phyloP scores from a whole-genome alignment of 2,888 invertebrate genomes.

The Copidosoma aretas region DNA sequence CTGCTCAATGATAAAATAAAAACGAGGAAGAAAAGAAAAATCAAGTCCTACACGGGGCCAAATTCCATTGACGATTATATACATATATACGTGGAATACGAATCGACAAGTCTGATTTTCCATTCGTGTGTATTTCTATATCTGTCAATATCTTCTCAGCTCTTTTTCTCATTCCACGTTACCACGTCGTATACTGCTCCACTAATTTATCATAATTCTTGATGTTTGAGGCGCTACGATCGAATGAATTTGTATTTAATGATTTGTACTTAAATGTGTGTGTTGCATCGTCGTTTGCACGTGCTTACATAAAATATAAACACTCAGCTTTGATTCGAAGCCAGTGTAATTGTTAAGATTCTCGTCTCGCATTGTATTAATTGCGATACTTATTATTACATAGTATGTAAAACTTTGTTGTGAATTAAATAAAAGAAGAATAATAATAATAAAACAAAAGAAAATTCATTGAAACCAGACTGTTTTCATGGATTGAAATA shows the following conservation, averaged over 20 bases:
- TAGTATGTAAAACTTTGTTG: constrained; percentile 25
- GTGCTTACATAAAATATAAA: background rate
- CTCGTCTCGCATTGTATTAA: constrained; percentile 9
- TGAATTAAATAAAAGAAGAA: constrained; percentile 24
- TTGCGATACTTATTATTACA: constrained; percentile 24
- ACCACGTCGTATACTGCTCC: constrained; percentile 11
- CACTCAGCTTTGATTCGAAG: background rate
- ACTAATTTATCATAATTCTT: constrained; percentile 32
- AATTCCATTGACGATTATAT: constrained; percentile 45
- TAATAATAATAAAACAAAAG: background rate
- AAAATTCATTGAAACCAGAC: background rate
- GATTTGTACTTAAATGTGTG: background rate
- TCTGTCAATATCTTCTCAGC: constrained; percentile 4
- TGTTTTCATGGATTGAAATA: constrained; percentile 42
- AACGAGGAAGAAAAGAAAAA: constrained; percentile 13
- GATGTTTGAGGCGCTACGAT: constrained; percentile 13
- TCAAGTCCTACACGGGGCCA: constrained; percentile 47
- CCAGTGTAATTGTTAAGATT: background rate
- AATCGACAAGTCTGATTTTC: constrained; percentile 55
- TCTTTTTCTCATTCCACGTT: background rate
- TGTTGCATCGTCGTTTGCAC: background rate
- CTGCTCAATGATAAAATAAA: too few species aligned
- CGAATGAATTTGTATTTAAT: constrained; percentile 21
- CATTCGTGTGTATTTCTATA: constrained; percentile 38
- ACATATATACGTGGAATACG: constrained; percentile 39